Evolutionary conservation across 53 echinoderm and acorn worm genomes (phyloP).

Genomic region (Temnopleurus reevesii): DNA sequence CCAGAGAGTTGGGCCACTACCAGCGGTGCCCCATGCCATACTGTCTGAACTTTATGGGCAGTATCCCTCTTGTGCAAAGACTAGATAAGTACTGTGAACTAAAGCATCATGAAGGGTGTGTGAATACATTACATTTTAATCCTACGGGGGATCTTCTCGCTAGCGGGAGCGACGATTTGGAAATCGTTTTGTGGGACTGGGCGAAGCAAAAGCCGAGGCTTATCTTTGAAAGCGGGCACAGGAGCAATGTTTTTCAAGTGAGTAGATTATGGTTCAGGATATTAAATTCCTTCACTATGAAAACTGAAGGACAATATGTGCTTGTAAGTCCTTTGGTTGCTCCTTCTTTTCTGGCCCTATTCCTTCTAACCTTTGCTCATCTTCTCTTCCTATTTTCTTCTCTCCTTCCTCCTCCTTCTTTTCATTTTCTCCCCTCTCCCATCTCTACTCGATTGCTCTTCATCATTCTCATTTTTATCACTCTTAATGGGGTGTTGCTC

Average conservation of each 20-base stretch:
- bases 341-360: too few species aligned
- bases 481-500: too few species aligned
- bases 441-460: not conserved
- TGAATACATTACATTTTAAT: constrained; percentile 95
- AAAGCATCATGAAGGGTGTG: constrained; percentile 88
- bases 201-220: constrained; percentile 69
- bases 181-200: constrained; percentile 93
- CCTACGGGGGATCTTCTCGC: constrained; percentile 80
- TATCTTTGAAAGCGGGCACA: constrained; percentile 88
- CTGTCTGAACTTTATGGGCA: constrained; percentile 70
- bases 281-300: too few species aligned
- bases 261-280: not conserved
- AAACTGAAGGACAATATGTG: too few species aligned
- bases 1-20: constrained; percentile 71
- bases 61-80: constrained; percentile 72
- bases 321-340: too few species aligned
- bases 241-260: constrained; percentile 97
- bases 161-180: constrained; percentile 91
- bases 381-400: not conserved
- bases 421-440: not conserved
- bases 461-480: too few species aligned
- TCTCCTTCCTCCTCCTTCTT: not conserved
- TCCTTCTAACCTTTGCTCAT: not conserved
- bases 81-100: constrained; percentile 81
- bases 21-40: constrained; percentile 55